phyloP scores from a whole-genome alignment of 2,888 invertebrate genomes.

The Fissipunctia ypsillon region DNA sequence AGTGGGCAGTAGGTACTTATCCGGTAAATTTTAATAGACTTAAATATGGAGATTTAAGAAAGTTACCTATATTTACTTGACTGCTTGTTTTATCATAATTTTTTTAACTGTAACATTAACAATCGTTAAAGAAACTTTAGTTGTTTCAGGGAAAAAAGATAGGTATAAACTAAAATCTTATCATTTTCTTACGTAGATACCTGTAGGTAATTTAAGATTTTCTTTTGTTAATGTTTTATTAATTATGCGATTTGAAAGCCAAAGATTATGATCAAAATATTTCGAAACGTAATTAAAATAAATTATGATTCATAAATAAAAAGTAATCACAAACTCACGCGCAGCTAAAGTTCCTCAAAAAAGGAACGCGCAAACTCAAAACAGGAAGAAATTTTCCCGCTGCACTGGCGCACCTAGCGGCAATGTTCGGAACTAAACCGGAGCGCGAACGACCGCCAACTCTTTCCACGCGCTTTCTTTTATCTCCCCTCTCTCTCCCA shows the following conservation, averaged over 20 bases:
- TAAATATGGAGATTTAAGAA: not conserved
- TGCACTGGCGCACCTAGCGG: conserved; percentile 80
- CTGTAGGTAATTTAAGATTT: not conserved
- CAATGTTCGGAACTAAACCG: conserved; percentile 82
- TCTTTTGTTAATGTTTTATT: too few relatives aligned
- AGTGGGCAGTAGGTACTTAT: not conserved
- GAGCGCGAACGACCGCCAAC: conserved; percentile 82
- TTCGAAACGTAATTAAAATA: conserved; percentile 13
- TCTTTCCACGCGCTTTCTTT: conserved; percentile 88
- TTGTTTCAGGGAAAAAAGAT: not conserved
- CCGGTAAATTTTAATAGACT: not conserved
- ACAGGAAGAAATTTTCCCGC: conserved; percentile 88
- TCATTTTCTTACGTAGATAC: not conserved
- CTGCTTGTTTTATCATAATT: too few relatives aligned
- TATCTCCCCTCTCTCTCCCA: conserved; percentile 81
- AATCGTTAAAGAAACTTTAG: too few relatives aligned
- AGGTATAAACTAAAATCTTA: not conserved
- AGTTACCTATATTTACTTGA: not conserved
- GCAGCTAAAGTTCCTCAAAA: conserved; percentile 74
- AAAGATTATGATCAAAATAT: not conserved
- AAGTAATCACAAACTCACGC: conserved; percentile 53
- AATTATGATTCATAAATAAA: conserved; percentile 29
- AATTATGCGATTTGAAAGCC: not conserved
- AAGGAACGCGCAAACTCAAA: conserved; percentile 76
- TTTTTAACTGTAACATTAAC: not conserved